Base-by-base conservation (phyloP, 2,797 vertebrate genomes). In the Pelodytes ibericus region DNA sequence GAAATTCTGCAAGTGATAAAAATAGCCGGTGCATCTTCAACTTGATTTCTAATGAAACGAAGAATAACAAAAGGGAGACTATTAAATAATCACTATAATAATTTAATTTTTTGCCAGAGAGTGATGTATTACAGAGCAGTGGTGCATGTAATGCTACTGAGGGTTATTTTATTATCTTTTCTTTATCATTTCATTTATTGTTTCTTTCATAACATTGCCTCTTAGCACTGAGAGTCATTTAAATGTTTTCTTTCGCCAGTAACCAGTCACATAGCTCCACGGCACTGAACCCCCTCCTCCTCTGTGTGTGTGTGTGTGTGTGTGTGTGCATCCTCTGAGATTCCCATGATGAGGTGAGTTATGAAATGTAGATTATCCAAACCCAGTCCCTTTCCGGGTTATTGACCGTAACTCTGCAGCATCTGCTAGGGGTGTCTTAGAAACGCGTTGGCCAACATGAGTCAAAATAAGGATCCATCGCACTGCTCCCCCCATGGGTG, bases 321-420 rank as follows among this genome's bases (percentile, higher is more conserved):
- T n/a, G n/a, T n/a, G n/a, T n/a, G n/a, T n/a, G n/a, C n/a, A n/a
- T 53, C 49, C 49, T 53, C 22, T 53, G 49, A 16, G 49, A 53
- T 5, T 24, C 49, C 2, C 16, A 22, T 53, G 20, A 53, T 53
- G n/a, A 53, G 24, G 49, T 53, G 49, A 53, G 49, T 53, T 53
- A 53, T 53, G 6, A n/a, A 4, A 11, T 53, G 20, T 53, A 53
- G 11, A 20, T 13, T 22, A 24, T 5, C 49, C n/a, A 22, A 53
- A 49, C 13, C n/a, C 49, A 53, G 11, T 9, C 6, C 49, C 49
- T 22, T 22, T 53, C n/a, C 49, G 20, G 3, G n/a, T 53, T 53
- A 8, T 53, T 8, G 4, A 22, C 2, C 7, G 49, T 5, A 53
- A 20, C 6, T 22, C 24, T 22, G n/a, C 49, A 16, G 20, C 49